phyloP scores from a whole-genome alignment of 2,888 invertebrate species.

The Lasioglossum vierecki region DNA sequence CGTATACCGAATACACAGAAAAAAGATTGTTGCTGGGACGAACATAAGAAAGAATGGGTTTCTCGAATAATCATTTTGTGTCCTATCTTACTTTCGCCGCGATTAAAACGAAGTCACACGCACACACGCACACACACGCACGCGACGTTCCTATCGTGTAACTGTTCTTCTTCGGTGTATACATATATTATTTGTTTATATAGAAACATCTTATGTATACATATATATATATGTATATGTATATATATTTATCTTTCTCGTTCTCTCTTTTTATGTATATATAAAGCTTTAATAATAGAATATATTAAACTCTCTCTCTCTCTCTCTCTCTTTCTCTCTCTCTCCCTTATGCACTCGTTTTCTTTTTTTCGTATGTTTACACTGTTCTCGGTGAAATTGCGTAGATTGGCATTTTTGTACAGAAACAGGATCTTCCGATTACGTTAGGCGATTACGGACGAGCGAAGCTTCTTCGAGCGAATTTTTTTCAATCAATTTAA shows the following conservation, averaged over 20 bases:
- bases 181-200: constrained; percentile 56
- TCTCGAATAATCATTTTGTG: constrained; percentile 28
- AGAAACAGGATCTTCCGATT: constrained; percentile 34
- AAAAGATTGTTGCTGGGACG: constrained; percentile 15
- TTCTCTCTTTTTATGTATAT: constrained; percentile 62
- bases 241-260: constrained; percentile 46
- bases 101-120: constrained; percentile 5
- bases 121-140: too few species aligned
- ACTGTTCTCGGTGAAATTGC: constrained; percentile 54
- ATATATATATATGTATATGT: constrained; percentile 30
- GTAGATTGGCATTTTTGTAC: constrained; percentile 62
- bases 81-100: constrained; percentile 10
- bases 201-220: constrained; percentile 61
- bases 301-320: constrained; percentile 69
- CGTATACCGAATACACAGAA: constrained; percentile 18
- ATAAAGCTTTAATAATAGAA: constrained; percentile 72
- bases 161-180: constrained; percentile 35
- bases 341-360: neutral
- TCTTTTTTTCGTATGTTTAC: neutral
- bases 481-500: neutral
- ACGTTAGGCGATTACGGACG: constrained; percentile 16
- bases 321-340: constrained; percentile 29
- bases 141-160: constrained; percentile 6
- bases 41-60: constrained; percentile 22
- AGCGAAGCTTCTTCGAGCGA: constrained; percentile 5